phyloP scores from a whole-genome alignment of 1,140 invertebrate species.

The Meloidogyne floridensis region DNA sequence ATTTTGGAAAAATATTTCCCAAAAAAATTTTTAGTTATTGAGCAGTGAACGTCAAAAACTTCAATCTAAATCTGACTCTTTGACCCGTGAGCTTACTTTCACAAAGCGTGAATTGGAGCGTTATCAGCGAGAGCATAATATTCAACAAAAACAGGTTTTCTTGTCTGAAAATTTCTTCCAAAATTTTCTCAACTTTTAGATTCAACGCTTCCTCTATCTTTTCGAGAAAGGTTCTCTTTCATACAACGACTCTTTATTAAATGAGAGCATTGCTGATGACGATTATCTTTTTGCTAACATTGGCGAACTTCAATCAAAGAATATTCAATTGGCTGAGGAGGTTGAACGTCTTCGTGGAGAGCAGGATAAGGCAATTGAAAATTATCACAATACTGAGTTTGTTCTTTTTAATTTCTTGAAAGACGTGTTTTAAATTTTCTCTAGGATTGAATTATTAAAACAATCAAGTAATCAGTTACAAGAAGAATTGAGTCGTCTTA shows the following conservation, averaged over 20 bases:
- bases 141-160: conserved; percentile 27
- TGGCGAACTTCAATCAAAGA: conserved; percentile 37
- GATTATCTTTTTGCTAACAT: conserved; percentile 43
- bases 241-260: neutral
- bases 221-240: conserved; percentile 34
- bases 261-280: conserved; percentile 4
- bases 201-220: conserved; percentile 35
- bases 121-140: conserved; percentile 38
- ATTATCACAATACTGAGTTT: conserved; percentile 38
- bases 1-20: neutral
- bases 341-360: conserved; percentile 31
- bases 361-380: conserved; percentile 33
- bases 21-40: conserved; percentile 15
- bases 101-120: conserved; percentile 40
- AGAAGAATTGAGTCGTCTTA: conserved; percentile 33
- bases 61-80: conserved; percentile 21
- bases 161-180: neutral
- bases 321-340: conserved; percentile 36
- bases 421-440: conserved; percentile 7
- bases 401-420: neutral
- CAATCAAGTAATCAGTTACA: conserved; percentile 16
- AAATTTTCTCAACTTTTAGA: conserved; percentile 14
- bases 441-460: conserved; percentile 26
- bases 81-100: conserved; percentile 35
- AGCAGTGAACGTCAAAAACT: conserved; percentile 38